Base-by-base conservation (phyloP, 2,888 invertebrate genomes). In the Napeogenes sylphis region DNA sequence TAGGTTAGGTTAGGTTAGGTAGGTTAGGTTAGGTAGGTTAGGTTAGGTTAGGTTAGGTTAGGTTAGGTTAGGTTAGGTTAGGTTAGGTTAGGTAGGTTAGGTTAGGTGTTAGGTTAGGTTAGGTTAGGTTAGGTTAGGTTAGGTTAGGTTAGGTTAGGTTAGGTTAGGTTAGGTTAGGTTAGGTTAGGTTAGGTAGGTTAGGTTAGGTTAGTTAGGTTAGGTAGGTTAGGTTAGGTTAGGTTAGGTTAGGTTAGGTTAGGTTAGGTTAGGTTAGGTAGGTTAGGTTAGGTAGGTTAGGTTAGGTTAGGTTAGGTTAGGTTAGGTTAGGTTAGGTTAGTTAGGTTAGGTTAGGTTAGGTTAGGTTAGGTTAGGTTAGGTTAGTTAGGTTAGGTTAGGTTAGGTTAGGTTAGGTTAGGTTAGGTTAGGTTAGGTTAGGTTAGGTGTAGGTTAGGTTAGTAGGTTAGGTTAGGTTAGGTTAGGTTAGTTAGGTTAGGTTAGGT, bases 261-360 rank as follows among this genome's bases (percentile, higher is more conserved):
- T 65, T 65, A 63, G 65, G 67, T 64, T 65, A 64, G 65, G 63
- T 67, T 67, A 65, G 67, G 45, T 63, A 63, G 66, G 66, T 66
- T 66, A 63, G 63, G 66, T 66, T 66, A 67, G 67, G 65, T 65
- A 65, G 63, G 65, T 65, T 67, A 65, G 65, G 65, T 65, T 68
- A 66, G 66, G 68, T 68, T 68, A 68, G 68, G 68, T 67, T 67
- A 67, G 67, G 64, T 64, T 67, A 63, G 64, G 67, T 69, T 69
- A 67, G 69, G 69, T 69, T 69, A 69, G 69, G 69, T 69, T 69
- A 68, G 68, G 68, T 68, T 68, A 66, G 68, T 68, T 68, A 68
- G 68, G 66, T 68, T 66, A 66, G 65, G 67, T 66, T 64, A 57
- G 68, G 66, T 62, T 65, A 66, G 68, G 62, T 65, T 64, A 64